A percentile compares a stretch with the other conserved stretches of the same genome.
Conservation (phyloP, 2,888 invertebrate species). For the Agrochola lychnidis region DNA sequence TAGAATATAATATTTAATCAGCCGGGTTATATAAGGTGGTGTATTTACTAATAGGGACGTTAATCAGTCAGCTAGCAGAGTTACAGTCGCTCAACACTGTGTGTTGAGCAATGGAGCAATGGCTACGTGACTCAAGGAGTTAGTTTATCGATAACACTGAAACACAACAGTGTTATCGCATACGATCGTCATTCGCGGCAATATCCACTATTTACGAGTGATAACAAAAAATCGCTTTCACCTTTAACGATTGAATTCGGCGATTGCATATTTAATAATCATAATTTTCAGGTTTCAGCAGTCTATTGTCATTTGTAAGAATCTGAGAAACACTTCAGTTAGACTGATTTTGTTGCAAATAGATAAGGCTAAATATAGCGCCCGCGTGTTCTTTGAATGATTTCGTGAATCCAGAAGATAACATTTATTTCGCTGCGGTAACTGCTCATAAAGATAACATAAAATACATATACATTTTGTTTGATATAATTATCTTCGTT, state of each 20-base stretch:
- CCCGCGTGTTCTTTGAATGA: slow-evolving; percentile 24
- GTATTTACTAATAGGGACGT: slow-evolving; percentile 64
- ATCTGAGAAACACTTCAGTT: not conserved
- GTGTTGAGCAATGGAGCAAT: slow-evolving; percentile 79
- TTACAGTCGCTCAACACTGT: slow-evolving; percentile 72
- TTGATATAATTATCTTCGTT: slow-evolving; percentile 22
- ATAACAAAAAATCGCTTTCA: slow-evolving; percentile 78
- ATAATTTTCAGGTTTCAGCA: slow-evolving; percentile 32
- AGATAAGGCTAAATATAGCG: slow-evolving; percentile 30
- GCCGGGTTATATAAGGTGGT: slow-evolving; percentile 58
- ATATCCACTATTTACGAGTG: slow-evolving; percentile 79
- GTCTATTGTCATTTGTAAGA: not conserved
- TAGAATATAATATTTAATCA: slow-evolving; percentile 61
- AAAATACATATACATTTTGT: slow-evolving; percentile 8
- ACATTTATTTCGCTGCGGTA: slow-evolving; percentile 22
- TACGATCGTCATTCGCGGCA: slow-evolving; percentile 79
- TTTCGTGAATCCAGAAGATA: slow-evolving; percentile 40
- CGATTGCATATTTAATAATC: slow-evolving; percentile 41
- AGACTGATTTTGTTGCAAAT: not conserved
- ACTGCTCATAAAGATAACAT: slow-evolving; percentile 34
- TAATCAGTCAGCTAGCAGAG: slow-evolving; percentile 59
- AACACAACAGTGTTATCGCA: slow-evolving; percentile 85
- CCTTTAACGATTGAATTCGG: slow-evolving; percentile 78
- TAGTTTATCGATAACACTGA: slow-evolving; percentile 81
- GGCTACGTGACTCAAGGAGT: slow-evolving; percentile 88